Percentiles rank a stretch among this genome's conserved stretches.
These are phyloP conservation scores for Melanchra persicariae DNA, from an alignment of 2,888 invertebrate species.

Conservation along the genomic window DNA sequence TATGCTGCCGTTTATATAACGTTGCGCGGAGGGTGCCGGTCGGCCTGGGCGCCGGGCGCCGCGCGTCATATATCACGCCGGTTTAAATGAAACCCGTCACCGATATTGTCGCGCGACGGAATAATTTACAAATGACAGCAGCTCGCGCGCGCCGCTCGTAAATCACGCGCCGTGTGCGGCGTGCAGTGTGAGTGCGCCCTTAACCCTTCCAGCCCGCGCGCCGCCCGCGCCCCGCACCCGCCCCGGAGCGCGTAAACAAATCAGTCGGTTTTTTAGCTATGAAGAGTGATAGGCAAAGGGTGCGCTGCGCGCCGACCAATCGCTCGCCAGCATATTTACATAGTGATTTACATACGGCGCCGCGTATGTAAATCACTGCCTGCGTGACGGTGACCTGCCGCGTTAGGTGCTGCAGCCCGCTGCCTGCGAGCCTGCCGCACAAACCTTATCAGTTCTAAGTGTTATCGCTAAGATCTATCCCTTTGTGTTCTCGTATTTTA, in stretches of 20 bases:
- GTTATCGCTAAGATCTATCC: neutral
- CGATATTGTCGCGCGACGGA: constrained; percentile 75
- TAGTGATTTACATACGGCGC: constrained; percentile 79
- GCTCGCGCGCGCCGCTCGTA: constrained; percentile 68
- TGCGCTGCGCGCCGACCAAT: constrained; percentile 70
- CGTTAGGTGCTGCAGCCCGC: neutral
- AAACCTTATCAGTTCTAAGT: neutral
- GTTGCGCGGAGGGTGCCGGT: constrained; percentile 53
- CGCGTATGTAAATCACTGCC: constrained; percentile 54
- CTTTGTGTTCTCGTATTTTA: no score
- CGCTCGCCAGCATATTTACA: constrained; percentile 77
- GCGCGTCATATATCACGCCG: constrained; percentile 80
- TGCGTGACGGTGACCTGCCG: neutral
- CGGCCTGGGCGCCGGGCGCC: constrained; percentile 35
- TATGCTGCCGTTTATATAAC: constrained; percentile 6
- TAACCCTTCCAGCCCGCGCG: constrained; percentile 66
- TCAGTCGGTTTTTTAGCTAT: constrained; percentile 70
- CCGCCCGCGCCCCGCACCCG: constrained; percentile 29
- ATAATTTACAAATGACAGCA: constrained; percentile 75
- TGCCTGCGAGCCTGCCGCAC: neutral
- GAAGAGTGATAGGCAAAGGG: constrained; percentile 63
- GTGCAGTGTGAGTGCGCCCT: constrained; percentile 38
- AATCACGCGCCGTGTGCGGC: constrained; percentile 73
- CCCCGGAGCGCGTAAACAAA: constrained; percentile 58
- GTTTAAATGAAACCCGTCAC: constrained; percentile 84